Base-by-base conservation (phyloP, 2,888 invertebrate species). In the Amblyjoppa fuscipennis region DNA sequence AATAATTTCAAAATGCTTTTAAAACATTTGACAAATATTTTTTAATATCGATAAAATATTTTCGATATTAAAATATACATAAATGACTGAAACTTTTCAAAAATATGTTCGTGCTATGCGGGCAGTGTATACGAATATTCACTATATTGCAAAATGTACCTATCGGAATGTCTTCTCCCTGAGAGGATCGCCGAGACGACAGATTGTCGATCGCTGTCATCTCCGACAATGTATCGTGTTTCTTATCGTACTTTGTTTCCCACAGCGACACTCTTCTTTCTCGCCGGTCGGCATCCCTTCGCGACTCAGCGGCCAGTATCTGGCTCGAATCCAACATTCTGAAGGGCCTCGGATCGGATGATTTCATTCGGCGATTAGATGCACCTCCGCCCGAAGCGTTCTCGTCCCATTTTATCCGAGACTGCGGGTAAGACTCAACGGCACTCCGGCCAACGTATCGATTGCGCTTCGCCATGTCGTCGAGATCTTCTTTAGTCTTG, bases 341-440 rank as follows among this genome's bases (percentile, higher is more conserved):
- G 59, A 86, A 86, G 34, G 86, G 86, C 45, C 83, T 66, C 81
- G 81, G 81, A 28, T 86, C 74, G 41, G 83, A 75, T 28, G 86
- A 81, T 70, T 83, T 86, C 80, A 74, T 83, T 77, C 86, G 53
- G 28, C 56, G 80, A 75, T 77, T 83, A 3, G 61, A 77, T 38
- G 34, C 45, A 7, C 49, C 59, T 41, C 69, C 56, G 11, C 41
- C 70, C 69, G 77, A 59, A 81, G 45, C 25, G 25, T 51, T 68
- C 6, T 75, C 83, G 31, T 83, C 81, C 86, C 77, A 86, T 74
- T 83, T 86, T 64, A 83, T 56, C 51, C 81, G 69, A 3, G 86
- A 81, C 38, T 74, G 77, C 9, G 76, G 59, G 45, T 83, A 64
- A 66, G 69, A 34, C 11, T 85, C 76, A n/a, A 80, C 53, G 0